Percentiles rank a stretch among this genome's conserved stretches.
phyloP scores from a whole-genome alignment of 1,140 invertebrate genomes.

The Kradibia gibbosae region DNA sequence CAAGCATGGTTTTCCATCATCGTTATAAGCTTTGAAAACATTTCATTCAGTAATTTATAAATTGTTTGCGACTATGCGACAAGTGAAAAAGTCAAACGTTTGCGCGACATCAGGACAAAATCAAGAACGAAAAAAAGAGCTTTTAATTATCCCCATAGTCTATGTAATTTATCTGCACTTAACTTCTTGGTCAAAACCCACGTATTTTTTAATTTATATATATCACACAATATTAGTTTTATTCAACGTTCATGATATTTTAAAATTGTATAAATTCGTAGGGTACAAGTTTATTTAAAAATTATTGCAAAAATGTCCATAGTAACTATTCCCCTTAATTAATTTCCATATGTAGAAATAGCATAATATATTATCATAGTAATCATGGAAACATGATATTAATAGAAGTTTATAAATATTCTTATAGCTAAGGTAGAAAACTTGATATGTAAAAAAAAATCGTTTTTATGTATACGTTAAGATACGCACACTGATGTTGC shows the following conservation, averaged over 20 bases:
- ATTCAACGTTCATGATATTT: background rate
- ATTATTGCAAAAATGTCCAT: too few species aligned
- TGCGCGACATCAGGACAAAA: constrained; percentile 36
- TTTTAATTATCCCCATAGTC: constrained; percentile 12
- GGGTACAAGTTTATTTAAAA: too few species aligned
- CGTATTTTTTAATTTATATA: background rate
- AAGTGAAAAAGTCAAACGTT: constrained; percentile 20
- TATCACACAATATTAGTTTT: background rate
- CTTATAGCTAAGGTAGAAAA: too few species aligned
- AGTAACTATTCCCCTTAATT: background rate
- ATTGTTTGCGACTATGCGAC: constrained; percentile 34
- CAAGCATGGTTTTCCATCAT: background rate
- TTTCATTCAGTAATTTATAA: constrained; percentile 52
- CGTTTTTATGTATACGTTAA: too few species aligned
- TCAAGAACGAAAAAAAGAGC: constrained; percentile 12
- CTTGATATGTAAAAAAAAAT: too few species aligned
- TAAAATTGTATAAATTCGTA: too few species aligned
- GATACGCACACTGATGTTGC: too few species aligned
- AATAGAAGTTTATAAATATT: background rate
- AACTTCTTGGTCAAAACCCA: constrained; percentile 11
- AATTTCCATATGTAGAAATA: background rate
- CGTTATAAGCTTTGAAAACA: constrained; percentile 48
- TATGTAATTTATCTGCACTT: background rate
- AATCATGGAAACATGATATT: background rate
- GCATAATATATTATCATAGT: background rate